Evolutionary conservation across 2,797 vertebrate species (phyloP).

Genomic region (Cyclura pinguis): DNA sequence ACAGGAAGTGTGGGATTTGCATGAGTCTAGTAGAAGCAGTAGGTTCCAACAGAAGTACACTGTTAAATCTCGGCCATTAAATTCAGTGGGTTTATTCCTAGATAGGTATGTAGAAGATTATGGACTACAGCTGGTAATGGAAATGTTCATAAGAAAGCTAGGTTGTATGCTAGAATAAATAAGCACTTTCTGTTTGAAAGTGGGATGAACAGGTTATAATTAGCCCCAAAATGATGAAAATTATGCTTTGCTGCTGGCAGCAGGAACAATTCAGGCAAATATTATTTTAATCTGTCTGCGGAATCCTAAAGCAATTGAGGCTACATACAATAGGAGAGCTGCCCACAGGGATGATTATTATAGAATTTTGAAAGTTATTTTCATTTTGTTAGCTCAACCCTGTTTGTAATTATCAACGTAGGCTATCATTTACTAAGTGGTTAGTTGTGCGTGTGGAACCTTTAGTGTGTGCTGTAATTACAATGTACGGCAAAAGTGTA

Average conservation of each 20-base stretch:
- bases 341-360: constrained; percentile 62
- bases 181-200: constrained; percentile 16
- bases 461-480: constrained; percentile 67
- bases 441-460: constrained; percentile 55
- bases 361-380: constrained; percentile 62
- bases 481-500: constrained; percentile 59
- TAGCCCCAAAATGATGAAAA: constrained; percentile 54
- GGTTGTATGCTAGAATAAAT: neutral
- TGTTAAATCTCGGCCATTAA: neutral
- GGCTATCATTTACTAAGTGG: constrained; percentile 67
- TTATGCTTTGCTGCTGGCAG: constrained; percentile 59
- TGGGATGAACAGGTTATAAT: constrained; percentile 32
- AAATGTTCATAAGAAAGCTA: neutral
- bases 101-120: neutral
- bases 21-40: too few relatives aligned
- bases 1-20: too few relatives aligned
- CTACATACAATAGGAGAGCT: constrained; percentile 37
- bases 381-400: constrained; percentile 61
- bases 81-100: neutral
- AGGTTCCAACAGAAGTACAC: too few relatives aligned
- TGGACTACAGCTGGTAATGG: neutral
- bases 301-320: constrained; percentile 46
- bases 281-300: constrained; percentile 58
- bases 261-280: constrained; percentile 65
- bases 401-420: constrained; percentile 67